Percentiles rank a stretch among this genome's conserved stretches.
phyloP scores from a whole-genome alignment of 2,888 invertebrate genomes.

The Ophion ellenae region DNA sequence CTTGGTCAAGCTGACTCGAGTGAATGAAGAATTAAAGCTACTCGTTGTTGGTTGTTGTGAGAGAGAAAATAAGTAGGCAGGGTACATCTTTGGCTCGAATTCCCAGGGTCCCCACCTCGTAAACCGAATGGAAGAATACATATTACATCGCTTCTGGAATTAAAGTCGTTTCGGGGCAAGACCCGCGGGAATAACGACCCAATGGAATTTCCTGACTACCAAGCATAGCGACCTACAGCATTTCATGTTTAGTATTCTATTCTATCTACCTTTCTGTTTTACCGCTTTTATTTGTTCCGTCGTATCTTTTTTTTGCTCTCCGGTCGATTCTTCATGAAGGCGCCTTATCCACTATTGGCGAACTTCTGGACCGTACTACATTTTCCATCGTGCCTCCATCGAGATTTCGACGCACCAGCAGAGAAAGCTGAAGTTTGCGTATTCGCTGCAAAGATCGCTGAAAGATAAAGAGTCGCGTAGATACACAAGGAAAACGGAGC shows the following conservation, averaged over 20 bases:
- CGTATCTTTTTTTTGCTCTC: not conserved
- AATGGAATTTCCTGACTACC: constrained; percentile 46
- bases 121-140: constrained; percentile 64
- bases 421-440: not conserved
- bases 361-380: not conserved
- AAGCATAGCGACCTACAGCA: constrained; percentile 9
- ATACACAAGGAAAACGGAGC: not conserved
- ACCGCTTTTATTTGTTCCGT: constrained; percentile 6
- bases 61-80: not conserved
- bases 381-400: not conserved
- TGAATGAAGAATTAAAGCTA: constrained; percentile 27
- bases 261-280: constrained; percentile 7
- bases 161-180: constrained; percentile 51
- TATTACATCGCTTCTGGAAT: constrained; percentile 65
- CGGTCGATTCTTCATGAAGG: constrained; percentile 4
- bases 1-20: constrained; percentile 22
- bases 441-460: not conserved
- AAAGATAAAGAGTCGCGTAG: not conserved
- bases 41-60: not conserved
- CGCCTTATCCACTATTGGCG: not conserved
- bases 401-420: not conserved
- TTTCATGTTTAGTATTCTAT: constrained; percentile 18
- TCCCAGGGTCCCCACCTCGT: constrained; percentile 57
- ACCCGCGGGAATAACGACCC: constrained; percentile 52
- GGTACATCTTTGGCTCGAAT: constrained; percentile 45